These are phyloP conservation scores for Aphidius ervi DNA, from an alignment of 1,140 invertebrate genomes.

Conservation along the genomic window DNA sequence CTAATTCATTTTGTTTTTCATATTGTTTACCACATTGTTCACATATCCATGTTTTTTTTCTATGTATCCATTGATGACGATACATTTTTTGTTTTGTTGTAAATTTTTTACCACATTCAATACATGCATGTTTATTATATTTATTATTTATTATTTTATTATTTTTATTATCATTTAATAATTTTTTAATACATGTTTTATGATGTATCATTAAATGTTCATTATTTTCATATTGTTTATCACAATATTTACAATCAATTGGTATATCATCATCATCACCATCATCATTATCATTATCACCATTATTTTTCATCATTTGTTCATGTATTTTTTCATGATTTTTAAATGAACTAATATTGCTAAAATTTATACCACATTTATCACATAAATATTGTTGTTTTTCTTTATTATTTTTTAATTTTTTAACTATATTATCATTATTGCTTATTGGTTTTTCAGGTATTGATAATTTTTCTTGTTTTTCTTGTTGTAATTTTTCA, in stretches of 20 bases:
- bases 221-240: conserved; percentile 47
- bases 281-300: conserved; percentile 22
- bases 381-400: conserved; percentile 34
- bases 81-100: conserved; percentile 55
- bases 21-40: conserved; percentile 51
- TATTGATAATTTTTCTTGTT: no score
- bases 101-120: conserved; percentile 52
- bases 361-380: conserved; percentile 43
- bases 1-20: conserved; percentile 46
- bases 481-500: no score
- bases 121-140: conserved; percentile 49
- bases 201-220: conserved; percentile 42
- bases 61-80: conserved; percentile 54
- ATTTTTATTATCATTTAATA: conserved; percentile 39
- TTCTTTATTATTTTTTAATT: neutral
- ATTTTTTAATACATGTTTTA: conserved; percentile 43
- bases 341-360: conserved; percentile 35
- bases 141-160: conserved; percentile 35
- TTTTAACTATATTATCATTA: no score
- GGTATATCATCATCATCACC: conserved; percentile 38
- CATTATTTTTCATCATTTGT: no score
- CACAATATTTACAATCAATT: conserved; percentile 49
- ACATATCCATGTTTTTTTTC: conserved; percentile 51
- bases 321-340: conserved; percentile 43
- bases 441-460: conserved; percentile 20